Percentiles rank a stretch among this genome's conserved stretches.
Conservation (phyloP, 2,113 vertebrate species). For the Phalacrocorax carbo region DNA sequence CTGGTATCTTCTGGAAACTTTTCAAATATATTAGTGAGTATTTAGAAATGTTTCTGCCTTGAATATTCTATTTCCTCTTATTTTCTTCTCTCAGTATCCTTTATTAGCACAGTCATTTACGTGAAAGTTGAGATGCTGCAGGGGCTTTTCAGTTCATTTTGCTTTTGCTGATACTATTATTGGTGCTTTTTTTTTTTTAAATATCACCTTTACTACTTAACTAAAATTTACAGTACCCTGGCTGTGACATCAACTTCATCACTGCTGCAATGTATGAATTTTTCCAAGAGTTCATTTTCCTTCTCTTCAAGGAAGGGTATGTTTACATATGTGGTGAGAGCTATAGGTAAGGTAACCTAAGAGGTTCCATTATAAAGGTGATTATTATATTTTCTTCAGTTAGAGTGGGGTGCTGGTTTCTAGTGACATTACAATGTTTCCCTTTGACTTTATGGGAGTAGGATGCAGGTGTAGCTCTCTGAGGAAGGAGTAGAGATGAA, state of each 20-base stretch:
- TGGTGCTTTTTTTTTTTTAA: neutral
- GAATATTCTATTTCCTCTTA: neutral
- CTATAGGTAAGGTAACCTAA: neutral
- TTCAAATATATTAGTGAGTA: neutral
- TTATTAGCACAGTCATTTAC: neutral
- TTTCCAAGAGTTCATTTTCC: neutral
- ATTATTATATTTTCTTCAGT: neutral
- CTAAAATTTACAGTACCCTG: neutral
- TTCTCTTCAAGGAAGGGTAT: neutral
- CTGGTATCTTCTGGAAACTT: neutral
- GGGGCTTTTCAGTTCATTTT: neutral
- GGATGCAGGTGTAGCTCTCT: neutral
- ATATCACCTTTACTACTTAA: neutral
- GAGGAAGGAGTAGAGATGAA: neutral
- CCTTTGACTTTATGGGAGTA: neutral
- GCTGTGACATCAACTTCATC: neutral
- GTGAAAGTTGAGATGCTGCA: neutral
- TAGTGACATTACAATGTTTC: neutral
- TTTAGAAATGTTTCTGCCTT: neutral
- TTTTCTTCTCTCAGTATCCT: neutral
- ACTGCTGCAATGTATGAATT: neutral
- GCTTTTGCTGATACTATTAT: neutral
- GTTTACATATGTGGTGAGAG: neutral
- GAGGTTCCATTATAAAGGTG: neutral
- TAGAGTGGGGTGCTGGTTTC: neutral